These are phyloP conservation scores for Anoplius nigerrimus DNA, from an alignment of 2,888 invertebrate species.

Conservation along the genomic window DNA sequence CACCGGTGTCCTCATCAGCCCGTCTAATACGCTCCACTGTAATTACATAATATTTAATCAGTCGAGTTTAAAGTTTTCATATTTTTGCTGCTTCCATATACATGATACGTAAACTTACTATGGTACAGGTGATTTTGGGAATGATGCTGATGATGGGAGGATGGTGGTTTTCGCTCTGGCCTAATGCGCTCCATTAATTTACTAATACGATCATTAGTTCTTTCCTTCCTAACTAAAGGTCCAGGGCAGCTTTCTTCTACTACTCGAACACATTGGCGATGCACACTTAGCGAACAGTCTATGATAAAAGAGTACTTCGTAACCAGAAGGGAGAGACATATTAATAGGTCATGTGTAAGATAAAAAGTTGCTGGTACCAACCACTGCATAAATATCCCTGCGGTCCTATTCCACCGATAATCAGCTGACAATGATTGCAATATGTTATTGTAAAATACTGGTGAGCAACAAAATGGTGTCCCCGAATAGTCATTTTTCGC, in stretches of 20 bases:
- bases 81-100: not conserved
- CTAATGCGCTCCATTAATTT: slow-evolving; percentile 83
- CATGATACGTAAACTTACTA: slow-evolving; percentile 50
- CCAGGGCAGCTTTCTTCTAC: slow-evolving; percentile 90
- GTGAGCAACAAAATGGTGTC: slow-evolving; percentile 92
- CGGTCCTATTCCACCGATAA: slow-evolving; percentile 96
- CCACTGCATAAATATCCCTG: slow-evolving; percentile 97
- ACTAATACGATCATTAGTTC: slow-evolving; percentile 83
- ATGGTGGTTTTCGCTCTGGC: slow-evolving; percentile 76
- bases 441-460: slow-evolving; percentile 92
- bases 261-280: slow-evolving; percentile 86
- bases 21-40: slow-evolving; percentile 73
- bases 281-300: slow-evolving; percentile 93
- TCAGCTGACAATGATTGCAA: slow-evolving; percentile 94
- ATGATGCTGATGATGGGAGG: slow-evolving; percentile 71
- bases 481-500: slow-evolving; percentile 86
- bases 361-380: slow-evolving; percentile 72
- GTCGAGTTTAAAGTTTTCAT: not conserved
- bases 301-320: slow-evolving; percentile 52
- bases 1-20: slow-evolving; percentile 67
- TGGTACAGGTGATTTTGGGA: slow-evolving; percentile 65
- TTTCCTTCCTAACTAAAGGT: slow-evolving; percentile 80
- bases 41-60: slow-evolving; percentile 43
- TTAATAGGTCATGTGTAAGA: too few species aligned
- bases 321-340: too few species aligned